Evolutionary conservation across 2,797 vertebrate species (phyloP), one percentile per base, ranked within the genome.

Genomic region (Meriones psammophilus): DNA sequence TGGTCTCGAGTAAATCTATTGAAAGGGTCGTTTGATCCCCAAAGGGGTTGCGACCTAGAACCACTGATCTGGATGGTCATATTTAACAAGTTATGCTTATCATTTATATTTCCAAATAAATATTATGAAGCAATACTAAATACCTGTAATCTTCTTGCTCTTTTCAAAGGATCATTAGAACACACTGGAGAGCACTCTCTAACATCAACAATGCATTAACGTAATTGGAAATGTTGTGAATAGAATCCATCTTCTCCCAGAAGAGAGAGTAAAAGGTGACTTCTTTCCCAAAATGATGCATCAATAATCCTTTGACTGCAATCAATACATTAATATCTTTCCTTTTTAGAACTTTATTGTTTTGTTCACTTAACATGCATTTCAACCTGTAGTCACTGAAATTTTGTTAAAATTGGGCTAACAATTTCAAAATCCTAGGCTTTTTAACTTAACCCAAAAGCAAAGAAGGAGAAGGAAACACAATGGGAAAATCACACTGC

Each of bases 201-300:
- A 39, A 12, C 56, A 85, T 92, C 62, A 94, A 69, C 71, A 89
- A 89, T 58, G 30, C 14, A 81, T 68, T 91, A 92, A 92, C 69
- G 30, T 17, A 91, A 62, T 3, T 42, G 9, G 56, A 60, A 94
- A 89, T 58, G 7, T 60, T 62, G 81, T 60, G 71, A 89, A 87
- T 87, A n/a, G 18, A 14, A 91, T 30, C 24, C 12, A 73, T 39
- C 50, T 88, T 89, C 50, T 54, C 10, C 20, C 68, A 69, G 50
- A 91, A 83, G 60, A 22, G 24, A 66, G 60, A 79, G 30, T 69
- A 68, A 94, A 80, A 93, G 17, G 15, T 64, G 17, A 17, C 24
- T 87, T 13, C n/a, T 69, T 92, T 89, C 64, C 20, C 30, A 78
- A 69, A 46, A 20, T 56, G 3, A 69, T 68, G 0, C n/a, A 62